Base-by-base conservation (phyloP, 2,888 invertebrate species). In the Eudemis profundana region DNA sequence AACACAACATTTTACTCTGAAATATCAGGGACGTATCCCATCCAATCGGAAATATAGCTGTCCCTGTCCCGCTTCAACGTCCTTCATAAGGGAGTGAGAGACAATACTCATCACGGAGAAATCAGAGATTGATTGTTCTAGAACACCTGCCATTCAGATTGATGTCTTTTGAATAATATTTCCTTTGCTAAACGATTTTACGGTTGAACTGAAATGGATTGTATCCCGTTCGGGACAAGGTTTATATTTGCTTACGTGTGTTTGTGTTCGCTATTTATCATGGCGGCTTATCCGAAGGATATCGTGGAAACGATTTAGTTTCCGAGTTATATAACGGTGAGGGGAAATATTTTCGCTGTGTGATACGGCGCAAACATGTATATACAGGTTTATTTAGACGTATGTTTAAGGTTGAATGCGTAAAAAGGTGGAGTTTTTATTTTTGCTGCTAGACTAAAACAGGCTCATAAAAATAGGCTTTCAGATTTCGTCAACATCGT, bases 51-150 rank as follows among this genome's bases (percentile, higher is more conserved):
- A 47, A 60, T 46, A 65, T 15, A 53, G 1, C 51, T 14, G 19
- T 60, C 65, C 29, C 29, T 38, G 15, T 60, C n/a, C 14, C 15
- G 4, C 59, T 14, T 12, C 15, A 29, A 21, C 46, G 17, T 40
- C 29, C 10, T 29, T 33, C 38, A 29, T 47, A 29, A 29, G 46
- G 19, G 5, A n/a, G 56, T 15, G n/a, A 49, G 44, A 65, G 51
- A 59, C 63, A 47, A 38, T 15, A 56, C 42, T 59, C 64, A 65
- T 65, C 64, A 65, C 51, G 7, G 53, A 46, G 27, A 65, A 60
- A 65, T 65, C 65, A 65, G 38, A 65, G 65, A 65, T 65, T 65
- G 65, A 65, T 65, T 65, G 65, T 65, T 65, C 65, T 53, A 65
- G 60, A 51, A 53, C 65, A 65, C 65, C 59, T 65, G 65, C 53